A percentile compares a stretch with the other conserved stretches of the same genome.
Evolutionary conservation across 2,797 vertebrate genomes (phyloP).

Genomic region (Zalophus californianus): DNA sequence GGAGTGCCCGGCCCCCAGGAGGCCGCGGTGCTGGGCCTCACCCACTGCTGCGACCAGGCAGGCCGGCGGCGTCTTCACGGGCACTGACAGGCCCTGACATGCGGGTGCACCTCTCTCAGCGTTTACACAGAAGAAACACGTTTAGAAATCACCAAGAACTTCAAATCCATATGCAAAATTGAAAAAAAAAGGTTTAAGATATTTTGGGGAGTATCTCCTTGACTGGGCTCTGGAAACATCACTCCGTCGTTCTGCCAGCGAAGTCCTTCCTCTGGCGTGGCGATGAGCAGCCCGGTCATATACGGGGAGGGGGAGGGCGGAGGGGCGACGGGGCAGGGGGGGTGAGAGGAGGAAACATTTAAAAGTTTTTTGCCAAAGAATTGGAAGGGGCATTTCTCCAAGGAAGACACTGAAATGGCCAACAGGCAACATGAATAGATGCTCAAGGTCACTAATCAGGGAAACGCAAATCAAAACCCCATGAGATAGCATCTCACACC

Average conservation of each 20-base stretch:
- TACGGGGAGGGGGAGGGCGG: too few species aligned
- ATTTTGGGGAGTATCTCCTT: not conserved
- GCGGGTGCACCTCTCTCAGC: not conserved
- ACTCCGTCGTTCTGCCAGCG: not conserved
- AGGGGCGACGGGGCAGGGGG: fast-evolving
- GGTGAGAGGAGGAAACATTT: fast-evolving
- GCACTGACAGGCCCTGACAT: not conserved
- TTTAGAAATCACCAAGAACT: not conserved
- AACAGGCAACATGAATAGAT: fast-evolving
- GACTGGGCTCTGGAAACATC: not conserved
- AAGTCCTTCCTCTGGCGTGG: not conserved
- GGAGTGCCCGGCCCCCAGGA: not conserved
- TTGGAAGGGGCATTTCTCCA: not conserved
- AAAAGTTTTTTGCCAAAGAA: not conserved
- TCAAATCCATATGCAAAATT: not conserved
- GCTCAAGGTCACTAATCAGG: not conserved
- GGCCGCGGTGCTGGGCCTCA: not conserved
- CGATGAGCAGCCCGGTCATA: not conserved
- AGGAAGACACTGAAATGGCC: not conserved
- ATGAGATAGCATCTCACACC: fast-evolving
- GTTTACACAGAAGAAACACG: not conserved
- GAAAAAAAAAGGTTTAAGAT: not conserved
- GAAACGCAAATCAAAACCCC: not conserved
- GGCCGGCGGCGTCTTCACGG: not conserved
- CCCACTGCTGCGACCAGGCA: fast-evolving